Conservation (phyloP, 2,113 vertebrate species). For the Parotia lawesii region DNA sequence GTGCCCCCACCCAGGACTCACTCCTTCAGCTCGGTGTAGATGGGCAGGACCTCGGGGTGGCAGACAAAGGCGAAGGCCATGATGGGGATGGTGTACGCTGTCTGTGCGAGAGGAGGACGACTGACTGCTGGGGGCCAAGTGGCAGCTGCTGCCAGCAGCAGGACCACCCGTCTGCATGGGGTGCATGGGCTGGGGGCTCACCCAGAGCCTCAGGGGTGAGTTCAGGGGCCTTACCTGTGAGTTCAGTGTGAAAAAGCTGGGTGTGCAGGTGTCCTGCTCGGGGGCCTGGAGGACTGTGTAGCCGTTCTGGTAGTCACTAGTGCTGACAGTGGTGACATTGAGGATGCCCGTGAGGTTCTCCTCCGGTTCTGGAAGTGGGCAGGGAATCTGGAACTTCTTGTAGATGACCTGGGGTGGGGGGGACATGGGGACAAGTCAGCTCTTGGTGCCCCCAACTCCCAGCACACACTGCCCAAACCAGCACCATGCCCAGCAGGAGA, state of each 20-base stretch:
- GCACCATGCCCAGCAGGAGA: fast-evolving
- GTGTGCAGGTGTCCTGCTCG: conserved; percentile 62
- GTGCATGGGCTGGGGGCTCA: fast-evolving
- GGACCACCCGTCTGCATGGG: background rate
- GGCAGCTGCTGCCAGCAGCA: background rate
- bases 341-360: conserved; percentile 75
- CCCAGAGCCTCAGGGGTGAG: background rate
- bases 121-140: background rate
- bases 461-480: fast-evolving
- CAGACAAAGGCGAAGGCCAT: conserved; percentile 97
- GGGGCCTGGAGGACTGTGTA: conserved; percentile 45
- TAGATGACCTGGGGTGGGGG: conserved; percentile 84
- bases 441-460: fast-evolving
- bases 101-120: conserved; percentile 61
- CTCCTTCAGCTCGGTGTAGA: conserved; percentile 96
- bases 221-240: conserved; percentile 78
- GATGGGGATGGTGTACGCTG: conserved; percentile 95
- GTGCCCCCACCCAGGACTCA: conserved; percentile 70
- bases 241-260: conserved; percentile 88
- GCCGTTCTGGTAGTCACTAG: conserved; percentile 63
- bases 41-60: conserved; percentile 95
- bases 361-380: conserved; percentile 77
- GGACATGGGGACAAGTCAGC: fast-evolving
- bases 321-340: conserved; percentile 47
- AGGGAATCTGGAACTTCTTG: conserved; percentile 93